phyloP scores from a whole-genome alignment of 2,113 vertebrate genomes.

The Sminthopsis crassicaudata region DNA sequence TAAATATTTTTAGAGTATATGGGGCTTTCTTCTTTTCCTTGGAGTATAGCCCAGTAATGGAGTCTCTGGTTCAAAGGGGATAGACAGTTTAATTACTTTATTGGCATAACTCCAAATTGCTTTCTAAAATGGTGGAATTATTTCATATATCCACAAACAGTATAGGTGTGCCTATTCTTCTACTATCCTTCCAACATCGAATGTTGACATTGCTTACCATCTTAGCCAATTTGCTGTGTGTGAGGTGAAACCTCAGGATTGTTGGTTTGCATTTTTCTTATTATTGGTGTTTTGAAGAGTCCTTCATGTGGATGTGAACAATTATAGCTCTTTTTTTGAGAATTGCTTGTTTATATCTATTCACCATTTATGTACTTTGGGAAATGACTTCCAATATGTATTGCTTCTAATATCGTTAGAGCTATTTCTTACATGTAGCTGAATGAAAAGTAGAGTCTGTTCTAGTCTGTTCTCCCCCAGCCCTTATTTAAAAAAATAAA shows the following conservation, averaged over 20 bases:
- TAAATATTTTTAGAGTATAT: not conserved
- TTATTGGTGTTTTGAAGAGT: not conserved
- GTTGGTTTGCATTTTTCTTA: not conserved
- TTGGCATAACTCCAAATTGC: too few relatives aligned
- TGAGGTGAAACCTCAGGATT: not conserved
- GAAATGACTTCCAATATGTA: not conserved
- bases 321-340: not conserved
- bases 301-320: too few relatives aligned
- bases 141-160: too few relatives aligned
- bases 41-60: not conserved
- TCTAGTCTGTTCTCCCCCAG: not conserved
- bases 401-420: not conserved
- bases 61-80: too few relatives aligned
- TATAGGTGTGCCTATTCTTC: too few relatives aligned
- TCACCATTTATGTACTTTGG: not conserved
- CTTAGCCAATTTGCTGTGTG: too few relatives aligned
- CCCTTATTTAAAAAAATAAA: not conserved
- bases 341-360: not conserved
- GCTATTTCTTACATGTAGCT: not conserved
- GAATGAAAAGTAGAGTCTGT: not conserved
- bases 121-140: too few relatives aligned
- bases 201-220: too few relatives aligned
- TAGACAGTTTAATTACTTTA: too few relatives aligned
- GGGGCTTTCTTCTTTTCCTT: not conserved
- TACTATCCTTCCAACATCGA: too few relatives aligned